phyloP scores from a whole-genome alignment of 2,888 invertebrate genomes.

The Xylota sylvarum region DNA sequence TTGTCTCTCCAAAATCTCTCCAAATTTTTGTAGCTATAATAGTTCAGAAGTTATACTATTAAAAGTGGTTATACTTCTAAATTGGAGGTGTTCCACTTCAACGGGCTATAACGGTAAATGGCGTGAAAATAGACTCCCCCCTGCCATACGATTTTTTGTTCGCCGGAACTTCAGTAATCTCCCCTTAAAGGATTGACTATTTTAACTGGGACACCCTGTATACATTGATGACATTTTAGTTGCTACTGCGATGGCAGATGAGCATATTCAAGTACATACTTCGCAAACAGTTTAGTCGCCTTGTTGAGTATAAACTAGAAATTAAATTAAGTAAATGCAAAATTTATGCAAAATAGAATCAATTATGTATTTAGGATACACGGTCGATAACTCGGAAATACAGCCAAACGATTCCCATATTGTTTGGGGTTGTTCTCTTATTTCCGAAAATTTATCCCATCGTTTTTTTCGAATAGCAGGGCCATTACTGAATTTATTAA shows the following conservation, averaged over 20 bases:
- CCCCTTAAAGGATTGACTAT: no score
- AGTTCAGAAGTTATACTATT: no score
- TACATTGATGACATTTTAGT: no score
- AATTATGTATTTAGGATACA: constrained; percentile 61
- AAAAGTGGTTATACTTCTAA: no score
- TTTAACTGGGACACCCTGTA: no score
- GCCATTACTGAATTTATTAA: constrained; percentile 79
- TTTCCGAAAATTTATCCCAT: constrained; percentile 24
- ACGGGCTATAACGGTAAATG: no score
- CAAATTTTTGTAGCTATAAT: no score
- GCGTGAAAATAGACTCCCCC: no score
- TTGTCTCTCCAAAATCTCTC: no score
- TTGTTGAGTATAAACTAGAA: constrained; percentile 25
- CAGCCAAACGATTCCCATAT: constrained; percentile 37
- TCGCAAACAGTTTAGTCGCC: constrained; percentile 31
- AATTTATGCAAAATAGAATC: constrained; percentile 12
- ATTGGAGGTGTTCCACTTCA: no score
- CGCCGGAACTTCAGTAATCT: no score
- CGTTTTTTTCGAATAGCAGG: constrained; percentile 47
- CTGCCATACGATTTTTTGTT: no score
- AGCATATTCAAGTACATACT: constrained; percentile 42
- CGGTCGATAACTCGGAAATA: constrained; percentile 29
- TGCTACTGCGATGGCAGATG: constrained; percentile 6
- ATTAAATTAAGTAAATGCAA: constrained; percentile 34
- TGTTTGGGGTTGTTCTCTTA: constrained; percentile 26